Percentiles rank a stretch among this genome's conserved stretches.
These are phyloP conservation scores for Lutjanus campechanus DNA, from an alignment of 2,797 vertebrate genomes.

Conservation along the genomic window DNA sequence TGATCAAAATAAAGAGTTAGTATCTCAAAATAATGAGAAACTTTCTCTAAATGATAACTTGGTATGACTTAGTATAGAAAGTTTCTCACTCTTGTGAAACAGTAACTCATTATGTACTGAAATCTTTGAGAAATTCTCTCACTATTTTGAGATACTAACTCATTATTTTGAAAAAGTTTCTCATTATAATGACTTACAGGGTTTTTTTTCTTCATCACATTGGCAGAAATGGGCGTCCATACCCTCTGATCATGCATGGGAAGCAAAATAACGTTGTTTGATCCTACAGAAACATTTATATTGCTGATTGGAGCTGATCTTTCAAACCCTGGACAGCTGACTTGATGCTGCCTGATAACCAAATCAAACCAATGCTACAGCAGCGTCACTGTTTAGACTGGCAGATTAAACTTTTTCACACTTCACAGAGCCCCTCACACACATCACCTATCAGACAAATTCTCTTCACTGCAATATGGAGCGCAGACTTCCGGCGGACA, in stretches of 20 bases:
- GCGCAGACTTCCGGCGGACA: constrained; percentile 44
- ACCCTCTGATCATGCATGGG: constrained; percentile 11
- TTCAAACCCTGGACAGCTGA: constrained; percentile 46
- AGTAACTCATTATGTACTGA: too few relatives aligned
- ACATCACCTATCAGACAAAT: constrained; percentile 34
- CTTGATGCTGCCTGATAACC: constrained; percentile 33
- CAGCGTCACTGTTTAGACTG: constrained; percentile 13
- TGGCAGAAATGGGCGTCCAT: too few relatives aligned
- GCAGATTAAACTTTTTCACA: constrained; percentile 25
- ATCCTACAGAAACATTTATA: constrained; percentile 60
- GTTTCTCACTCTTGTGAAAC: too few relatives aligned
- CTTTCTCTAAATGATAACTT: too few relatives aligned
- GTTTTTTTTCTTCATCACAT: too few relatives aligned
- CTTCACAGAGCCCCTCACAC: constrained; percentile 64
- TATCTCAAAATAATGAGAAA: too few relatives aligned
- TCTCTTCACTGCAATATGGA: constrained; percentile 38
- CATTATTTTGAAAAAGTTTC: too few relatives aligned
- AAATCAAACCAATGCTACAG: constrained; percentile 19
- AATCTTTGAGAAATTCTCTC: too few relatives aligned
- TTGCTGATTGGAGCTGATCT: constrained; percentile 59
- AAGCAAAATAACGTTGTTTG: constrained; percentile 44
- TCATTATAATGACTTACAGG: too few relatives aligned
- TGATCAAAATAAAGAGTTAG: too few relatives aligned
- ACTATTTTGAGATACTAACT: too few relatives aligned
- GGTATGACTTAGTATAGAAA: too few relatives aligned